Evolutionary conservation across 2,888 invertebrate genomes (phyloP).

Genomic region (Lasioglossum morio): DNA sequence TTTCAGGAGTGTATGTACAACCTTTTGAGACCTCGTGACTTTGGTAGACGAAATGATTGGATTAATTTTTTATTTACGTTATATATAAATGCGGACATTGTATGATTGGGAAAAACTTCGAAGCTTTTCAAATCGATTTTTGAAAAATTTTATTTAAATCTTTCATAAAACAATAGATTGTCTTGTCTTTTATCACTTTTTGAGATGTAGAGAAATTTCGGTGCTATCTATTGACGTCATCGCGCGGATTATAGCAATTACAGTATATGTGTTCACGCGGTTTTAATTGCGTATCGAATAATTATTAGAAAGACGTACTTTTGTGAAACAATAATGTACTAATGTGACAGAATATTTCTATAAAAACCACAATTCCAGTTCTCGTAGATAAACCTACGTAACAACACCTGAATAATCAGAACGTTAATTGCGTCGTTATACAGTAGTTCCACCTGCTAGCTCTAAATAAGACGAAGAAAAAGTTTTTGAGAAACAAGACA

Average conservation of each 20-base stretch:
- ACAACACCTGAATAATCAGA: slow-evolving; percentile 28
- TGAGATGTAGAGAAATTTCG: not conserved
- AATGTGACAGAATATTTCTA: slow-evolving; percentile 21
- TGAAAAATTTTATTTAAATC: not conserved
- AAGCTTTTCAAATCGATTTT: not conserved
- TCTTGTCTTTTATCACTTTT: not conserved
- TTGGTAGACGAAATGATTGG: not conserved
- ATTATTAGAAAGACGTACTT: slow-evolving; percentile 7
- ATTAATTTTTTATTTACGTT: not conserved
- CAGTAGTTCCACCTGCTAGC: not conserved
- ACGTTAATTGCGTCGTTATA: slow-evolving; percentile 33
- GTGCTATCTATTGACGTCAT: not conserved
- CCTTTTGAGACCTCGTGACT: too few relatives aligned
- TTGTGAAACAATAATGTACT: slow-evolving; percentile 1
- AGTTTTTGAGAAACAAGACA: not conserved
- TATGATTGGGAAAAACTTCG: not conserved
- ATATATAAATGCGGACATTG: not conserved
- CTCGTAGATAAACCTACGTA: slow-evolving; percentile 2
- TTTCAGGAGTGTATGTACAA: not conserved
- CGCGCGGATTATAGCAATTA: not conserved
- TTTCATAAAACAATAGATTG: not conserved
- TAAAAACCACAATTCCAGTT: slow-evolving; percentile 9
- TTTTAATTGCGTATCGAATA: not conserved
- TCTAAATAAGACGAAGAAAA: slow-evolving; percentile 4
- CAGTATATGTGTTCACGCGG: not conserved